Percentiles rank a stretch among this genome's conserved stretches.
Evolutionary conservation across 2,888 invertebrate genomes (phyloP).

Genomic region (Meiosimyza decipiens): DNA sequence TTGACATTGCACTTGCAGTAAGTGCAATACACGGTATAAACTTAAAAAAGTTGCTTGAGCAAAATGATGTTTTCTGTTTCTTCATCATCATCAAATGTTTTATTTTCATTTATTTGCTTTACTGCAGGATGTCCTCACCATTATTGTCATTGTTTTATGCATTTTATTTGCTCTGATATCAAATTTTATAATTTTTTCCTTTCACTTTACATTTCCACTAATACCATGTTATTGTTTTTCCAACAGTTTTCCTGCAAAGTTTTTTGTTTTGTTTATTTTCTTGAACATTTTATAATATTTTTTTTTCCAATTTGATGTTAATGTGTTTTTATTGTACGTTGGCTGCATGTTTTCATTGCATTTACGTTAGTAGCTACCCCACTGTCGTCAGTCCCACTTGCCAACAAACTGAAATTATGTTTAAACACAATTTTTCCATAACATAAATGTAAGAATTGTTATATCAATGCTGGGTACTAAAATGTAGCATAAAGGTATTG

Average conservation of each 20-base stretch:
- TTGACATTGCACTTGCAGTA: too few relatives aligned
- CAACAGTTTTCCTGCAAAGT: too few relatives aligned
- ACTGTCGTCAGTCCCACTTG: neutral
- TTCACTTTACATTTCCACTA: too few relatives aligned
- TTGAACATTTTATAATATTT: neutral
- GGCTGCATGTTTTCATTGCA: slow-evolving; percentile 18
- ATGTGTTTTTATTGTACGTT: slow-evolving; percentile 31
- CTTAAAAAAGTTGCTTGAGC: too few relatives aligned
- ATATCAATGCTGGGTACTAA: too few relatives aligned
- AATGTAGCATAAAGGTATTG: too few relatives aligned
- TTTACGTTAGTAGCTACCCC: slow-evolving; percentile 4
- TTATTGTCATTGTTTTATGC: slow-evolving; percentile 8
- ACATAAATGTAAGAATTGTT: too few relatives aligned
- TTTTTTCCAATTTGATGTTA: slow-evolving; percentile 19
- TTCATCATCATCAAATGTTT: too few relatives aligned
- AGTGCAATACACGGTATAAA: too few relatives aligned
- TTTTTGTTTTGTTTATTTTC: neutral
- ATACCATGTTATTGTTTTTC: too few relatives aligned
- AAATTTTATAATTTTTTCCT: too few relatives aligned
- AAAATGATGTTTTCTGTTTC: too few relatives aligned
- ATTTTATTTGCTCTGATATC: neutral
- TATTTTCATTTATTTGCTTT: neutral
- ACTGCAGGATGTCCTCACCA: slow-evolving; percentile 8
- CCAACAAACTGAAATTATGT: neutral
- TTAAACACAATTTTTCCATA: neutral